phyloP scores from a whole-genome alignment of 2,888 invertebrate genomes.

The Acleris sparsana region DNA sequence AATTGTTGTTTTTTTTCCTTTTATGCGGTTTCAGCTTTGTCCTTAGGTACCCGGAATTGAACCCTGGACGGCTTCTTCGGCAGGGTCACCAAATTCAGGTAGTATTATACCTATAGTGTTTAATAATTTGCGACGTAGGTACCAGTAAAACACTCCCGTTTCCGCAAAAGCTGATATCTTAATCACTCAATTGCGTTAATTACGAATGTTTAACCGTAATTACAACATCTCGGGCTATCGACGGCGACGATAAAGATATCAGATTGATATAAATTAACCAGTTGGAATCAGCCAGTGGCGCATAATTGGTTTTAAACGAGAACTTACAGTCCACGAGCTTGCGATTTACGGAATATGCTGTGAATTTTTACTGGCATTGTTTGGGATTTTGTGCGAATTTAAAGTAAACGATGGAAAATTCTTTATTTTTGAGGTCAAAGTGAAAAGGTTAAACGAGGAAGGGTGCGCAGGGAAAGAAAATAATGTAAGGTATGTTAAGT shows the following conservation, averaged over 20 bases:
- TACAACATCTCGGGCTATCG: not conserved
- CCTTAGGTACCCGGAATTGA: too few relatives aligned
- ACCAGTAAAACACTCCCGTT: not conserved
- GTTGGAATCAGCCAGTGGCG: slow-evolving; percentile 4
- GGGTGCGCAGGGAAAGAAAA: too few relatives aligned
- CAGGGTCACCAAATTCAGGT: too few relatives aligned
- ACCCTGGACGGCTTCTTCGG: too few relatives aligned
- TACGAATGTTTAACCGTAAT: slow-evolving; percentile 13
- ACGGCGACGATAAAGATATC: slow-evolving; percentile 26
- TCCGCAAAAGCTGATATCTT: slow-evolving; percentile 2
- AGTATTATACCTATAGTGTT: too few relatives aligned
- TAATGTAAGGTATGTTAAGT: too few relatives aligned
- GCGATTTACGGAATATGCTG: slow-evolving; percentile 14
- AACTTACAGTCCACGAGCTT: too few relatives aligned
- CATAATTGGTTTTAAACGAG: slow-evolving; percentile 29
- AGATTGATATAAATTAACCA: slow-evolving; percentile 30
- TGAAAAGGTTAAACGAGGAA: too few relatives aligned
- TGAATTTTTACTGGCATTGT: slow-evolving; percentile 5
- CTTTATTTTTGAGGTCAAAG: too few relatives aligned
- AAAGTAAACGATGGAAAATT: too few relatives aligned
- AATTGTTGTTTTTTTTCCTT: too few relatives aligned
- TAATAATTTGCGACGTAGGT: not conserved
- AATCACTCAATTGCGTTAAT: slow-evolving; percentile 18
- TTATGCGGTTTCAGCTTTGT: too few relatives aligned
- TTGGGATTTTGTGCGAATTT: not conserved